Base-by-base conservation (phyloP, 1,140 invertebrate genomes). In the Cydia fagiglandana region DNA sequence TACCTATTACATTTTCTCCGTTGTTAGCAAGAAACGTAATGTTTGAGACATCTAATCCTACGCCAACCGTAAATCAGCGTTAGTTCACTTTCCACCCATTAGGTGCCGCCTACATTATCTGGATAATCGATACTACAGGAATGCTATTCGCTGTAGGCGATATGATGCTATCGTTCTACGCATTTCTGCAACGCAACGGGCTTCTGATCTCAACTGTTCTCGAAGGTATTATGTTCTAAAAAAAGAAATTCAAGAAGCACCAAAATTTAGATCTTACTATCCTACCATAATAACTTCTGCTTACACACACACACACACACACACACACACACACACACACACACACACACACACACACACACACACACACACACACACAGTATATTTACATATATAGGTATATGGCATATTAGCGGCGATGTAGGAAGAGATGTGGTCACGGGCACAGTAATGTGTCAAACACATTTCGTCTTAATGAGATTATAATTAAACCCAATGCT, bases 71-170 rank as follows among this genome's bases (percentile, higher is more conserved):
- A 78, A 61, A 78, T 77, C 80, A 80, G 80, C 80, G 86, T 84
- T 77, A 81, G 78, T 81, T 79, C 80, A 83, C 77, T 82, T 80
- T 82, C 84, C 82, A 91, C 88, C 83, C 83, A 85, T 88, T 86
- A 88, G 4, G 56, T 61, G 9, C 82, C 84, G 84, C 84, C 87
- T 84, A 88, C 88, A 86, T 86, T 83, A 82, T 77, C 78, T 74
- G 73, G 85, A 81, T 82, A 81, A 83, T 81, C 83, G 84, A 84
- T 86, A 89, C 83, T 81, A 79, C 66, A 80, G 84, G 86, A 86
- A 88, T 89, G 88, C 86, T 85, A 88, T 88, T 85, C 79, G 76
- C 81, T 78, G 81, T 83, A 84, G 85, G 84, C 83, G 84, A 61
- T 61, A 61, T 24, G 17, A n/a, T 61, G 56, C 9, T 61, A 61